These are phyloP conservation scores for Polydrusus pterygomalis DNA, from an alignment of 2,888 invertebrate species.

Conservation along the genomic window DNA sequence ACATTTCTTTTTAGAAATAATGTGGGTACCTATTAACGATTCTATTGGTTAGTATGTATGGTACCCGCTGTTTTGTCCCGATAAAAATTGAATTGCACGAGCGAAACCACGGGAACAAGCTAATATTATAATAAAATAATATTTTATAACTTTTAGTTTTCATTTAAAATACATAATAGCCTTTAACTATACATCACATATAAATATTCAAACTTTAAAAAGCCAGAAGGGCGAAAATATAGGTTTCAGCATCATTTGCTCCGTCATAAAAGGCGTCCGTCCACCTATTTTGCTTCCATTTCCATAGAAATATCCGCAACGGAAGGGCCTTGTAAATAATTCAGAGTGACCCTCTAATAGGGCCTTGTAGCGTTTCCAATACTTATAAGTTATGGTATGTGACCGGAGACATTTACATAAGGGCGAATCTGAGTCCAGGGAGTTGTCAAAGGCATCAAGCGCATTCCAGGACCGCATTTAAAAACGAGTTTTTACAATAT, in stretches of 20 bases:
- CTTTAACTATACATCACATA: not conserved
- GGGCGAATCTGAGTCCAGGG: conserved; percentile 55
- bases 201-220: conserved; percentile 1
- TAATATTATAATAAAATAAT: no score
- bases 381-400: conserved; percentile 69
- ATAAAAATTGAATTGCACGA: no score
- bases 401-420: conserved; percentile 64
- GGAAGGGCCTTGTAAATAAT: conserved; percentile 71
- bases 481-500: not conserved
- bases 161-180: no score
- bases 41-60: no score
- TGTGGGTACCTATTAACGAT: no score
- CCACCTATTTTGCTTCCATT: conserved; percentile 66
- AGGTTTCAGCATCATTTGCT: conserved; percentile 63
- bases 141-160: no score
- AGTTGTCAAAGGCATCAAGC: conserved; percentile 43
- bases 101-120: no score
- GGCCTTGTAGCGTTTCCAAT: conserved; percentile 66
- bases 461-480: conserved; percentile 35
- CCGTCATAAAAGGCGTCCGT: conserved; percentile 64
- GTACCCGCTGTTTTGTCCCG: no score
- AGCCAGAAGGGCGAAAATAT: conserved; percentile 48
- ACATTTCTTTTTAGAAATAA: no score
- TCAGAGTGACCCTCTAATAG: conserved; percentile 71
- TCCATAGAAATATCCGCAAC: conserved; percentile 66